These are phyloP conservation scores for Drosophila virilis DNA, from an alignment of 1,140 invertebrate genomes.

Conservation along the genomic window DNA sequence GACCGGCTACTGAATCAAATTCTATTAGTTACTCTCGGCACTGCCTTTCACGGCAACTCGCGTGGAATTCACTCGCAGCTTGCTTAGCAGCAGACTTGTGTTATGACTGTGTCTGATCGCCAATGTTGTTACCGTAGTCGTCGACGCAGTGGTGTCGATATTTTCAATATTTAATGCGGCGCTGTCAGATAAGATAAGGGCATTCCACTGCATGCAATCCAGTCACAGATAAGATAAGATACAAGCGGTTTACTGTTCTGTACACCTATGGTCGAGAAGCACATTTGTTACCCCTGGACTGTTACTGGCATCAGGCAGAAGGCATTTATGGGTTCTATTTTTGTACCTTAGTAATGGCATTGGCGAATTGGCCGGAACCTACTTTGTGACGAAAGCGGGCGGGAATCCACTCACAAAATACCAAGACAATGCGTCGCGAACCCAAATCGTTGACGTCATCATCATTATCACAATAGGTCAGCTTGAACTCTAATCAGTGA, in stretches of 20 bases:
- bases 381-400: slow-evolving; percentile 51
- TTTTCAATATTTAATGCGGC: slow-evolving; percentile 17
- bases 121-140: slow-evolving; percentile 42
- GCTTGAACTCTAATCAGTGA: slow-evolving; percentile 12
- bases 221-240: slow-evolving; percentile 26
- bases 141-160: slow-evolving; percentile 37
- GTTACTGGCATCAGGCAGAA: slow-evolving; percentile 11
- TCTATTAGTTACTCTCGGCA: background rate
- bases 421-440: slow-evolving; percentile 44
- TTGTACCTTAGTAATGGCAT: slow-evolving; percentile 28
- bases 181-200: slow-evolving; percentile 37
- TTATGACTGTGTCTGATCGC: slow-evolving; percentile 55
- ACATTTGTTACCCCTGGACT: slow-evolving; percentile 12
- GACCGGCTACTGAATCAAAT: background rate
- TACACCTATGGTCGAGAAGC: background rate
- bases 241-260: background rate
- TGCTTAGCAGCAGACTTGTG: slow-evolving; percentile 26
- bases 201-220: slow-evolving; percentile 24
- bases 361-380: background rate
- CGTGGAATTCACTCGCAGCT: slow-evolving; percentile 1
- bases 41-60: slow-evolving; percentile 10
- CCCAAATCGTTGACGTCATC: background rate
- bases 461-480: background rate
- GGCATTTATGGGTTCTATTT: slow-evolving; percentile 31
- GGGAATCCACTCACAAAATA: slow-evolving; percentile 56